Conservation (phyloP, 2,113 vertebrate species). For the Perca schrenkii region DNA sequence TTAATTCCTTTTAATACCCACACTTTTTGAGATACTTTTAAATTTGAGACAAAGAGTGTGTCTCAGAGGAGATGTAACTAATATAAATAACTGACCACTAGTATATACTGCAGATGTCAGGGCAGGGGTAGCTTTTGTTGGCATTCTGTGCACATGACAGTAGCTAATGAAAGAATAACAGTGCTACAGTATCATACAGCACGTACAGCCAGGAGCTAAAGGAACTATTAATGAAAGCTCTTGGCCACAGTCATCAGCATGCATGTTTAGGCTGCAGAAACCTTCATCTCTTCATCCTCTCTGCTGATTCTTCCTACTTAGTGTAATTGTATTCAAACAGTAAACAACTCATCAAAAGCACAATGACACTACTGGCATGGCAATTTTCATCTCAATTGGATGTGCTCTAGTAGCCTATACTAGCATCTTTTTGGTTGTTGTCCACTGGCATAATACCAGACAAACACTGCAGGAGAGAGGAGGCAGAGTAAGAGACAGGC, state of each 20-base stretch:
- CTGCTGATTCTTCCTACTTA: constrained; percentile 10
- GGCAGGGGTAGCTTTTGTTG: constrained; percentile 3
- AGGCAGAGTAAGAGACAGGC: constrained; percentile 20
- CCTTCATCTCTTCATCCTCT: constrained; percentile 8
- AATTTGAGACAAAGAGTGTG: constrained; percentile 7
- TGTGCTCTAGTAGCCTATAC: constrained; percentile 36
- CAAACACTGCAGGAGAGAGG: constrained; percentile 40
- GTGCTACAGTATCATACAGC: constrained; percentile 50
- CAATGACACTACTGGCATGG: constrained; percentile 30
- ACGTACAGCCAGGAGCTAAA: constrained; percentile 56
- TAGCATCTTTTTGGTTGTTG: constrained; percentile 24
- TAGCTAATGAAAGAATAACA: constrained; percentile 48
- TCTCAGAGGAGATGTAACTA: constrained; percentile 33
- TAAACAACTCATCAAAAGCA: constrained; percentile 63
- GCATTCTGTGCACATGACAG: constrained; percentile 61
- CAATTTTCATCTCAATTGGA: constrained; percentile 1
- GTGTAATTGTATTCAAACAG: constrained; percentile 3
- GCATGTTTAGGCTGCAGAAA: constrained; percentile 56
- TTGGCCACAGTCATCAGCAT: constrained; percentile 68
- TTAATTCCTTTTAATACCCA: constrained; percentile 11
- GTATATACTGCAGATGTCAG: constrained; percentile 36
- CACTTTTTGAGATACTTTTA: constrained; percentile 29
- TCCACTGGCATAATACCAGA: constrained; percentile 41
- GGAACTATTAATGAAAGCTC: constrained; percentile 41
- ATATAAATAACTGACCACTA: constrained; percentile 39